Percentiles rank a stretch among this genome's conserved stretches.
Conservation (phyloP, 2,113 vertebrate genomes). For the Perognathus longimembris region DNA sequence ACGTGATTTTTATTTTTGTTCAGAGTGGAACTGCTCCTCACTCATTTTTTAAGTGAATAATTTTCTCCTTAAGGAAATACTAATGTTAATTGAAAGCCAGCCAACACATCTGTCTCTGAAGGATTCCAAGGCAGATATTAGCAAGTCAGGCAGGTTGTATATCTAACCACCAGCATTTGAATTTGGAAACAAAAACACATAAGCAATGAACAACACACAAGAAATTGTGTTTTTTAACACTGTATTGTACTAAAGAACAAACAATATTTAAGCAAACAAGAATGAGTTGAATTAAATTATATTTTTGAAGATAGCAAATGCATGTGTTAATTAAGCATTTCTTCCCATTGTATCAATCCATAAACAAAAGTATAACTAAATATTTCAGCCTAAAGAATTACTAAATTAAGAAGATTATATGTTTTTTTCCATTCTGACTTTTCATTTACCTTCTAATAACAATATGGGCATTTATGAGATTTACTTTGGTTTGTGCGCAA, state of each 20-base stretch:
- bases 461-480: background rate
- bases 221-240: slow-evolving; percentile 63
- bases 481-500: background rate
- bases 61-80: slow-evolving; percentile 58
- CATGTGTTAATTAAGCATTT: background rate
- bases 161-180: slow-evolving; percentile 63
- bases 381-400: background rate
- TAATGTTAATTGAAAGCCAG: slow-evolving; percentile 1
- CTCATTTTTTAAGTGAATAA: slow-evolving; percentile 36
- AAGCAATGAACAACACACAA: slow-evolving; percentile 64
- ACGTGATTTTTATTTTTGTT: background rate
- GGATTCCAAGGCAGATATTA: slow-evolving; percentile 57
- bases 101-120: slow-evolving; percentile 72
- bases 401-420: background rate
- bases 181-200: slow-evolving; percentile 44
- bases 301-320: background rate
- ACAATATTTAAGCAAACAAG: background rate
- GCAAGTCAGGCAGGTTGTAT: slow-evolving; percentile 2
- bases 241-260: slow-evolving; percentile 39
- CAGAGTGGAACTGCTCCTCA: background rate
- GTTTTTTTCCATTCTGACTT: background rate
- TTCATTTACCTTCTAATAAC: background rate
- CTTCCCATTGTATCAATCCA: background rate
- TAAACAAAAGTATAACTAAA: background rate
- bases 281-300: slow-evolving; percentile 19